Evolutionary conservation across 1,140 invertebrate genomes (phyloP), one percentile per base, ranked within the genome.

Genomic region (Pogonomyrmex barbatus): DNA sequence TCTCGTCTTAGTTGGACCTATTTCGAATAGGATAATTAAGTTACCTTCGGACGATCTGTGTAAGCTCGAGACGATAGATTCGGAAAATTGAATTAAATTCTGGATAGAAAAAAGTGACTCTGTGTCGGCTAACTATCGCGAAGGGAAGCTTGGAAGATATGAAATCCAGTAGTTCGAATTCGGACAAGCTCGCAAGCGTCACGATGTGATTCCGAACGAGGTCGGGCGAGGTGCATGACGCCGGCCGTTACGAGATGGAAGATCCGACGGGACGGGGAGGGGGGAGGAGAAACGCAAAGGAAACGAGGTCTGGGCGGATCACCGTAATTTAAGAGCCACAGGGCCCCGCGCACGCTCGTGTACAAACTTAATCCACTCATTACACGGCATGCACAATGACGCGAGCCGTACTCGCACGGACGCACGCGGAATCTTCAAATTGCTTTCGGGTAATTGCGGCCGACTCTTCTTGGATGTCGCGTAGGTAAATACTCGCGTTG

Each of bases 321-420:
- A 87, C 56, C 39, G 88, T 88, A 89, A 89, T 89, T 89, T 89
- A 89, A 87, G 85, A 89, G 73, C 54, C 58, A 54, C 56, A 62
- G 62, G 60, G 58, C 82, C 58, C 24, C 24, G 24, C n/a, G 62
- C 47, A 58, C 63, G 76, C 85, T 87, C 88, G 84, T 89, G 88
- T 85, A 83, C 88, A 84, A 89, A 89, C 88, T 89, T 89, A 89
- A 89, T 89, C 88, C 88, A 77, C 70, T 86, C 73, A 88, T 89
- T 89, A 88, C 70, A 78, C 73, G 71, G 77, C 88, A 89, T 89
- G 77, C 85, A 67, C 68, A 89, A 89, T 87, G 88, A 89, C 65
- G 77, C 47, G 39, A 50, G 58, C 71, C 62, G 73, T 78, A 56
- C 68, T 45, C 45, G 71, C 76, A 88, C 83, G 56, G 58, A 88